Evolutionary conservation across 2,797 vertebrate genomes (phyloP), one percentile per base, ranked within the genome.

Genomic region (Eulemur albifrons): DNA sequence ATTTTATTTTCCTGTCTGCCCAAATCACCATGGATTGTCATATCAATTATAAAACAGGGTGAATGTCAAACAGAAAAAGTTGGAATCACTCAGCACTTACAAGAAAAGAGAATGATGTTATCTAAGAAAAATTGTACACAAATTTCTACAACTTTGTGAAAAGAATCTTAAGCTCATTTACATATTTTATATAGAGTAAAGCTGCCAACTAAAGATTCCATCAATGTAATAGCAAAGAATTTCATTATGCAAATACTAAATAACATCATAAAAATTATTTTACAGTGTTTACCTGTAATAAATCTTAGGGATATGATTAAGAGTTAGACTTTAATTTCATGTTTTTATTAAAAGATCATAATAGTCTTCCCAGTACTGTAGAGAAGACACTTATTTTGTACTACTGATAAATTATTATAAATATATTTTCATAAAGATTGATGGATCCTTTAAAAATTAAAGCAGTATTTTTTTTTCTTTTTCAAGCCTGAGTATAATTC

Each of bases 11-110:
- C 23, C 70, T 90, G 21, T 96, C 50, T 94, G 40, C 25, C 86
- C 94, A 92, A 73, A 95, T 95, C 97, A 40, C 72, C 76, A 95
- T 45, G 72, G 90, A 94, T n/a, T 89, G 27, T 40, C 87, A 93
- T 35, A 84, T 81, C 75, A 77, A 94, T 81, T 95, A 4, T 85
- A 93, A 90, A 83, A 72, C 27, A 95, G 94, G 88, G 79, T 83
- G 25, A 96, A 86, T 48, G 50, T 80, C 83, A 97, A 96, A 82
- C 69, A 43, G 35, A 97, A 23, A 75, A 95, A 69, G 69, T 70
- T 94, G 45, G 48, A 96, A 94, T 94, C 96, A 25, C 27, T 84
- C 40, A 93, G 0, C 3, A 67, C 80, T 96, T 94, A 40, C 52
- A 17, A 93, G 79, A 94, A 90, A 90, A 43, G 63, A 59, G 32